Evolutionary conservation across 2,797 vertebrate genomes (phyloP), one percentile per base, ranked within the genome.

Genomic region (Pipistrellus pygmaeus): DNA sequence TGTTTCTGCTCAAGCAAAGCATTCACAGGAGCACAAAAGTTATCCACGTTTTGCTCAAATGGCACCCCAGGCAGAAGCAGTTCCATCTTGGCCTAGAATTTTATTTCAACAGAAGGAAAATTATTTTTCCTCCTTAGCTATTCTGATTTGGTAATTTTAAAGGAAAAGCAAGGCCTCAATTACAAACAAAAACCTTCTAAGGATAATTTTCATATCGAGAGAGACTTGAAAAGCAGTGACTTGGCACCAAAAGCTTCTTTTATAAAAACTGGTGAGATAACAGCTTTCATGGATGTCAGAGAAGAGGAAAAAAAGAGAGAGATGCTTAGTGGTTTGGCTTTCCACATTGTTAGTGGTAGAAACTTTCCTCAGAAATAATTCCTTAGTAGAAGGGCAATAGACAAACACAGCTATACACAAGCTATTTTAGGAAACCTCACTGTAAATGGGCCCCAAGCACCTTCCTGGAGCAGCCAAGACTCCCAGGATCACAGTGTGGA

Each of bases 61-160:
- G 64, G 27, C 9, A 18, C 7, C 51, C 53, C 35, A 77, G 64
- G 53, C 32, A 77, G 53, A 38, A 78, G 30, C 30, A 6, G 25
- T 6, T 83, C 18, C 32, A 10, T 76, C 25, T 38, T 60, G 38
- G n/a, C 44, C 73, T 35, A 64, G 81, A 72, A 72, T 85, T 80
- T 72, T 38, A 90, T 90, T 55, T 77, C 73, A 78, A 64, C 4
- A 64, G 23, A 78, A 60, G 38, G 64, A 69, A 89, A 62, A 72
- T 38, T 44, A 80, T 30, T 85, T 72, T 53, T 38, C 66, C 35
- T 64, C 38, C 57, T 25, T 35, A 57, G 64, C 87, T 66, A 14
- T 80, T 80, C 55, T 57, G 30, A 88, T 55, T 57, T 69, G 57
- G 20, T 88, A 30, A 91, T 71, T 71, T 25, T 9, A 95, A 88